Conservation (phyloP, 2,113 vertebrate species). For the Pontoporia blainvillei region DNA sequence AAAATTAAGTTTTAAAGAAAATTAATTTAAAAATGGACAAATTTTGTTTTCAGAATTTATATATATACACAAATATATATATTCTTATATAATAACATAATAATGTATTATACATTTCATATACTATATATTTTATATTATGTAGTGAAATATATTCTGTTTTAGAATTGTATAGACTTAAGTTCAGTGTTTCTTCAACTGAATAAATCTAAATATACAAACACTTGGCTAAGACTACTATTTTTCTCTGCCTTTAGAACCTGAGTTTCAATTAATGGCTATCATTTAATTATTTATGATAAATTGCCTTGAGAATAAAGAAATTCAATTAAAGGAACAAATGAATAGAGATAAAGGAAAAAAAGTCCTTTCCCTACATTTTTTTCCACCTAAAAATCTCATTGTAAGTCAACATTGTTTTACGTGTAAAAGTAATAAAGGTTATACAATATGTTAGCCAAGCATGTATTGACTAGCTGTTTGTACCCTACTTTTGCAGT, state of each 20-base stretch:
- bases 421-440: background rate
- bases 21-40: background rate
- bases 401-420: background rate
- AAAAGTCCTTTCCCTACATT: background rate
- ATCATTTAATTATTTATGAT: background rate
- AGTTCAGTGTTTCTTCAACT: background rate
- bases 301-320: background rate
- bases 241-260: background rate
- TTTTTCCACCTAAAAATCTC: background rate
- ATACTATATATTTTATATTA: background rate
- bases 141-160: background rate
- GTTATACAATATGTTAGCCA: background rate
- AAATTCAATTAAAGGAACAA: background rate
- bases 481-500: background rate
- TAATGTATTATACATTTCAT: background rate
- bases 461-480: background rate
- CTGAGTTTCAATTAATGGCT: background rate
- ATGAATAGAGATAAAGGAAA: background rate
- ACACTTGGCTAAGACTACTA: background rate
- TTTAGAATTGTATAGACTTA: background rate
- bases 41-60: background rate
- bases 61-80: background rate
- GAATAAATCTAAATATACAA: background rate
- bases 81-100: background rate
- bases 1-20: background rate